A percentile compares a stretch with the other conserved stretches of the same genome.
Conservation (phyloP, 2,113 vertebrate species). For the Solea solea region DNA sequence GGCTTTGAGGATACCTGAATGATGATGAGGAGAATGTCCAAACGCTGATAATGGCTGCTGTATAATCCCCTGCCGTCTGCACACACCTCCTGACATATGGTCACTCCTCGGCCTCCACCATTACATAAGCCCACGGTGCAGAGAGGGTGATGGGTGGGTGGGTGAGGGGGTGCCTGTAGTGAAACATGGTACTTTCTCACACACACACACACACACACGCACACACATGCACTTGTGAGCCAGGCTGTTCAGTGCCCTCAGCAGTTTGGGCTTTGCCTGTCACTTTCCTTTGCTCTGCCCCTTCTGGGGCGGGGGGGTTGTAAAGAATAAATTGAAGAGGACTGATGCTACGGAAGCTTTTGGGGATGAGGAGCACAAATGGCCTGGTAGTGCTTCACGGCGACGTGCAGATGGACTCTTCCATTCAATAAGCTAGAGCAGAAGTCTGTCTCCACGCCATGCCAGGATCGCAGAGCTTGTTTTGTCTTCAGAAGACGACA, state of each 20-base stretch:
- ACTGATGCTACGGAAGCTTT: constrained; percentile 69
- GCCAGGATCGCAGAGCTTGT: constrained; percentile 65
- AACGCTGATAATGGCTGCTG: constrained; percentile 70
- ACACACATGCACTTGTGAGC: constrained; percentile 47
- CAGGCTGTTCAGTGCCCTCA: constrained; percentile 74
- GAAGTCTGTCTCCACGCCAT: constrained; percentile 63
- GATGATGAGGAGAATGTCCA: constrained; percentile 73
- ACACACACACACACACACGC: constrained; percentile 44
- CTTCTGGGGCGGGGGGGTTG: constrained; percentile 61
- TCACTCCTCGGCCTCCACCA: constrained; percentile 70
- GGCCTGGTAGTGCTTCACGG: constrained; percentile 62
- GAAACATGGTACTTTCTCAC: constrained; percentile 68
- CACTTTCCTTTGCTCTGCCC: constrained; percentile 61
- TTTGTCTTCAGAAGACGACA: constrained; percentile 72
- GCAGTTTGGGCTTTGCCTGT: constrained; percentile 69
- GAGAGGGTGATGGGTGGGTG: constrained; percentile 29
- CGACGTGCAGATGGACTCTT: constrained; percentile 75
- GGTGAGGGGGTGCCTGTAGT: neutral
- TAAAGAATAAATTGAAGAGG: constrained; percentile 90
- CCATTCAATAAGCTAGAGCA: constrained; percentile 76
- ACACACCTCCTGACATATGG: constrained; percentile 79
- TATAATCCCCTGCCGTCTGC: constrained; percentile 73
- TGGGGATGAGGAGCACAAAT: constrained; percentile 71
- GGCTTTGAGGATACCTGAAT: constrained; percentile 74
- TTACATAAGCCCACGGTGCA: constrained; percentile 75